Evolutionary conservation across 2,797 vertebrate species (phyloP), one percentile per base, ranked within the genome.

Genomic region (Scolopax bukidnonensis): DNA sequence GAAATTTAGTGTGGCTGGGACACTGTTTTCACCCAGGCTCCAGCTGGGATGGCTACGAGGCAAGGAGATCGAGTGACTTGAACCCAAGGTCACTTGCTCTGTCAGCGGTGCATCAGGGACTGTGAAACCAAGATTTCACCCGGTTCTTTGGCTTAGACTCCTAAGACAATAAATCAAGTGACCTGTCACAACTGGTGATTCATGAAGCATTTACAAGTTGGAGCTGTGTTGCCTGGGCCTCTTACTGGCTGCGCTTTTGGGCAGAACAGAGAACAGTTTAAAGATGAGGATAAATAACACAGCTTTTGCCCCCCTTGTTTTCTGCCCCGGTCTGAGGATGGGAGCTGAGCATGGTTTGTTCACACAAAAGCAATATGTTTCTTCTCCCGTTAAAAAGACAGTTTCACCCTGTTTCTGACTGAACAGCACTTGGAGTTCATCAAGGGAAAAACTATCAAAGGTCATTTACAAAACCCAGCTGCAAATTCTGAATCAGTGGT

Each of bases 61-160:
- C 20, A 2, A 65, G 27, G 47, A 69, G 91, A 96, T 93, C 92
- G 81, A 96, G 91, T 95, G 87, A 93, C 91, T 91, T 96, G 95
- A 94, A 94, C 94, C 61, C 0, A 4, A 36, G 92, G 95, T 94
- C 93, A 93, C 51, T 61, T 50, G 85, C 88, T 95, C 88, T 95
- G 96, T 96, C 91, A 93, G 84, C 95, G 92, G 94, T 28, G 73
- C 82, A 92, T 83, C 84, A 87, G 84, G 77, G 51, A 76, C 83
- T 90, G 90, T 84, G 95, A 94, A 96, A 90, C 91, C 63, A 71
- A 75, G 94, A 96, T 91, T 96, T 92, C 83, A 81, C 85, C 84
- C 88, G 79, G 78, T 88, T 91, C 89, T 83, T 96, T 96, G 91
- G 69, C 90, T 89, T 53, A 5, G 12, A 47, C 83, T 87, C 70